Percentiles rank a stretch among this genome's conserved stretches.
Evolutionary conservation across 2,888 invertebrate species (phyloP).

Genomic region (Hanleya hanleyi): DNA sequence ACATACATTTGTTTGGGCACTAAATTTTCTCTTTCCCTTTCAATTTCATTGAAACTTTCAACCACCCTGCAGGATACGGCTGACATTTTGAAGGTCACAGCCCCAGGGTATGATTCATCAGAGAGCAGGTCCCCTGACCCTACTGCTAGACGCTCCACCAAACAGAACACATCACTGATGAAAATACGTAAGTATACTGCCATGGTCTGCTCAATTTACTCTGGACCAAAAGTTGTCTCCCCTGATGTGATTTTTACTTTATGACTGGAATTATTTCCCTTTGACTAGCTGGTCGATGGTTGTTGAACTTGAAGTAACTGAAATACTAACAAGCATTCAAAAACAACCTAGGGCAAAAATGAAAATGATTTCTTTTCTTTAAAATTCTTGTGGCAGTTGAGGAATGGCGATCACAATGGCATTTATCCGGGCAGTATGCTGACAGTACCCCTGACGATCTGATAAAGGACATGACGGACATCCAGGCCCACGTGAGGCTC

Average conservation of each 20-base stretch:
- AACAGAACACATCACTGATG: constrained; percentile 57
- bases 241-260: no score
- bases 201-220: no score
- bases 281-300: no score
- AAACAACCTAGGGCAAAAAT: no score
- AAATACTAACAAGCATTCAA: no score
- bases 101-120: constrained; percentile 50
- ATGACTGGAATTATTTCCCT: no score
- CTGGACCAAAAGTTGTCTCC: no score
- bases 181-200: constrained; percentile 64
- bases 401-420: constrained; percentile 72
- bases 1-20: no score
- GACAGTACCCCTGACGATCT: constrained; percentile 70
- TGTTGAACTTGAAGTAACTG: no score
- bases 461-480: constrained; percentile 72
- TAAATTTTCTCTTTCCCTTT: no score
- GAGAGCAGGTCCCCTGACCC: constrained; percentile 55
- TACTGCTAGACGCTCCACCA: constrained; percentile 48
- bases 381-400: constrained; percentile 57
- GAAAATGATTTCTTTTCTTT: neutral
- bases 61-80: constrained; percentile 51
- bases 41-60: no score
- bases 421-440: constrained; percentile 67
- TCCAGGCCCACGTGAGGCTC: constrained; percentile 70
- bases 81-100: constrained; percentile 43